These are phyloP conservation scores for Wasmannia auropunctata DNA, from an alignment of 1,140 invertebrate genomes.

Conservation along the genomic window DNA sequence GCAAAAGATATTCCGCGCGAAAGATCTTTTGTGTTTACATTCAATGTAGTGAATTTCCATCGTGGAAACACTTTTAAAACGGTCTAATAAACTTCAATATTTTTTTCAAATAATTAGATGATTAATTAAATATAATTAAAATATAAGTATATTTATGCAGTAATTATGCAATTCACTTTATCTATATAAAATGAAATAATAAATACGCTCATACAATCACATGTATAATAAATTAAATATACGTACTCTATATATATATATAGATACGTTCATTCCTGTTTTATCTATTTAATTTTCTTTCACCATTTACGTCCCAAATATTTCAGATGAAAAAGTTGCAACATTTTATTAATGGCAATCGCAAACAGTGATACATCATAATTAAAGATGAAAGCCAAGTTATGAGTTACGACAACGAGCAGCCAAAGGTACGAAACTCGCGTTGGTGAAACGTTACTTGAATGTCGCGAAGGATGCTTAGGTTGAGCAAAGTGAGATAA, in stretches of 20 bases:
- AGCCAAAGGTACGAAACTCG: background rate
- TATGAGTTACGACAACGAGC: background rate
- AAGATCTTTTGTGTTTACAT: background rate
- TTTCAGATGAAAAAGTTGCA: background rate
- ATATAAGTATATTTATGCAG: background rate
- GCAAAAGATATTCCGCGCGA: too few relatives aligned
- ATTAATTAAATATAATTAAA: background rate
- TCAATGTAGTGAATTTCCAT: background rate
- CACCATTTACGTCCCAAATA: background rate
- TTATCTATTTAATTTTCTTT: background rate
- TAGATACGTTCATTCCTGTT: too few relatives aligned
- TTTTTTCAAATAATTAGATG: background rate
- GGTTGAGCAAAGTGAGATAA: conserved; percentile 44
- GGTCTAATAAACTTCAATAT: background rate
- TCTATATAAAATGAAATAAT: background rate
- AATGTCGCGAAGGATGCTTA: conserved; percentile 21
- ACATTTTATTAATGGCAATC: conserved; percentile 22
- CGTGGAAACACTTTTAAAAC: background rate
- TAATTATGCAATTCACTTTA: background rate
- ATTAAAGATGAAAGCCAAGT: conserved; percentile 44
- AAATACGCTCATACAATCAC: background rate
- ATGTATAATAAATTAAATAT: background rate
- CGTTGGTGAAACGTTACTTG: conserved; percentile 16
- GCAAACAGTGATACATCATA: conserved; percentile 6
- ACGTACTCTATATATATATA: background rate